Percentiles rank a stretch among this genome's conserved stretches.
phyloP scores from a whole-genome alignment of 2,888 invertebrate genomes.

The Hypercompe scribonia region DNA sequence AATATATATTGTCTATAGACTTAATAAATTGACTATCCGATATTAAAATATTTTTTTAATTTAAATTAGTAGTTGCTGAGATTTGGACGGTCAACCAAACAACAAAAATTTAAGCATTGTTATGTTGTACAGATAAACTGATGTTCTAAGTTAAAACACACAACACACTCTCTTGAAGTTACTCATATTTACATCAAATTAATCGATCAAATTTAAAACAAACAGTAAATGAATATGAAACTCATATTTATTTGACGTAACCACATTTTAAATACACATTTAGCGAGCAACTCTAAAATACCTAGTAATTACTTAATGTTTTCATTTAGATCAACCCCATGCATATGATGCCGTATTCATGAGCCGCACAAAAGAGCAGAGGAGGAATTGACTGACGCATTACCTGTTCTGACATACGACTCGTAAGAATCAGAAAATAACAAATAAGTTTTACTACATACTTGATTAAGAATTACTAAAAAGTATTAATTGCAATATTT shows the following conservation, averaged over 20 bases:
- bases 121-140: neutral
- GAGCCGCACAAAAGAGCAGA: conserved; percentile 36
- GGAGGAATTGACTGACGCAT: conserved; percentile 47
- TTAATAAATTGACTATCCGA: too few relatives aligned
- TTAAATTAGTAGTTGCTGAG: too few relatives aligned
- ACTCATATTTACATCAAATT: neutral
- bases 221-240: neutral
- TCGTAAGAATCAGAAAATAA: neutral
- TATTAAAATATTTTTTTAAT: too few relatives aligned
- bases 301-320: conserved; percentile 45
- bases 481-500: too few relatives aligned
- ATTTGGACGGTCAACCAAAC: too few relatives aligned
- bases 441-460: neutral
- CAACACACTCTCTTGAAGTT: neutral
- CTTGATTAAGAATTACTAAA: neutral
- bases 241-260: conserved; percentile 4
- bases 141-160: neutral
- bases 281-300: conserved; percentile 21
- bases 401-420: conserved; percentile 34
- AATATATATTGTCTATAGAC: too few relatives aligned
- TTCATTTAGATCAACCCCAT: conserved; percentile 39
- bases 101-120: too few relatives aligned
- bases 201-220: neutral
- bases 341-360: conserved; percentile 37
- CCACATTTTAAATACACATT: conserved; percentile 7